A percentile compares a stretch with the other conserved stretches of the same genome.
Evolutionary conservation across 1,140 invertebrate species (phyloP).

Genomic region (Delia radicum): DNA sequence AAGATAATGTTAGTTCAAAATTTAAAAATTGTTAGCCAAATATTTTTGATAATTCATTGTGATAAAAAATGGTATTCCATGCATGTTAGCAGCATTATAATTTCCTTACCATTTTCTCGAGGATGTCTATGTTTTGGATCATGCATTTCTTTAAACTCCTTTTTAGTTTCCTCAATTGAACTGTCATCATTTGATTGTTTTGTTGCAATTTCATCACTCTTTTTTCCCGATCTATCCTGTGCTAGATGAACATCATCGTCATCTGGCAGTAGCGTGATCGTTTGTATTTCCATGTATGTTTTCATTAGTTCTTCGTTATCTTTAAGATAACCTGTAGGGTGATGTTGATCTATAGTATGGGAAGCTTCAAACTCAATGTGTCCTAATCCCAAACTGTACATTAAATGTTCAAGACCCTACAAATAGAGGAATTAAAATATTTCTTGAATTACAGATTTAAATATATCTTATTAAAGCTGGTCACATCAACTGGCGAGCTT

Average conservation of each 20-base stretch:
- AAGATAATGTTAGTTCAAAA: too few species aligned
- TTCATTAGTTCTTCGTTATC: constrained; percentile 11
- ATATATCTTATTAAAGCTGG: too few species aligned
- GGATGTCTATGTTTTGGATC: constrained; percentile 61
- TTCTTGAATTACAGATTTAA: too few species aligned
- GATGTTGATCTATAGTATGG: constrained; percentile 61
- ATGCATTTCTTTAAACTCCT: constrained; percentile 61
- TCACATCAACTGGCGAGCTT: too few species aligned
- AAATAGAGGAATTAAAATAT: too few species aligned
- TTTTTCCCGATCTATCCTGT: constrained; percentile 9
- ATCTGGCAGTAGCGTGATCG: constrained; percentile 25
- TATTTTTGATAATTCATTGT: too few species aligned
- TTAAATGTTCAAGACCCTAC: constrained; percentile 66
- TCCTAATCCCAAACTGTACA: constrained; percentile 63
- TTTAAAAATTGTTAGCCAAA: too few species aligned
- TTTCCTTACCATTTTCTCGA: constrained; percentile 39
- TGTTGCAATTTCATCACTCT: constrained; percentile 19
- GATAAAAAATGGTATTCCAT: not conserved
- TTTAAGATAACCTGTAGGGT: constrained; percentile 54
- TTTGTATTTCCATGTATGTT: constrained; percentile 26
- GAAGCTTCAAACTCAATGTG: constrained; percentile 61
- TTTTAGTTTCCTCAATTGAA: not conserved
- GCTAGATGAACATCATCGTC: constrained; percentile 34
- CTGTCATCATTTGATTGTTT: not conserved
- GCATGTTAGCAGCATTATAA: not conserved